Evolutionary conservation across 2,113 vertebrate genomes (phyloP).

Genomic region (Mormyrus lacerda): DNA sequence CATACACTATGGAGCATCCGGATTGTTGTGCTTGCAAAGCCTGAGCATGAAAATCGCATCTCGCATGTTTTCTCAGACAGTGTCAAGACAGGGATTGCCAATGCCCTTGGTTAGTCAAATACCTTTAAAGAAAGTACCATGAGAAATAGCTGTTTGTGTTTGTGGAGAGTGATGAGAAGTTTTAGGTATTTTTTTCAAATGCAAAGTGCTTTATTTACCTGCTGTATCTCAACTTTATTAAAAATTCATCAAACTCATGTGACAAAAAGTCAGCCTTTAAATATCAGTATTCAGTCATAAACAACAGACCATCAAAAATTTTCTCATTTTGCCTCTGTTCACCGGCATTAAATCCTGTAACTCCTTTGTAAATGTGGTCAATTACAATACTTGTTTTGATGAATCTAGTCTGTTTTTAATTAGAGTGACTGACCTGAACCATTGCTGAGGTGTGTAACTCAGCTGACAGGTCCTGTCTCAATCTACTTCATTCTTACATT

Average conservation of each 20-base stretch:
- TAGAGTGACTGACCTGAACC: not conserved
- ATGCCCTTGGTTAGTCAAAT: constrained; percentile 75
- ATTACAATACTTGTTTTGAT: not conserved
- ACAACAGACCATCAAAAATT: not conserved
- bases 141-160: not conserved
- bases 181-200: not conserved
- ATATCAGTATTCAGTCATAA: not conserved
- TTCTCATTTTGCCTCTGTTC: not conserved
- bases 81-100: constrained; percentile 93
- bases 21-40: constrained; percentile 84
- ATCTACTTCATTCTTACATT: not conserved
- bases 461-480: not conserved
- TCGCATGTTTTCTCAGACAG: constrained; percentile 85
- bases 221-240: not conserved
- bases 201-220: not conserved
- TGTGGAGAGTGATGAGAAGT: not conserved
- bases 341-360: not conserved
- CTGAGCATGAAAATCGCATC: constrained; percentile 91
- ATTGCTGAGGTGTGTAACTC: not conserved
- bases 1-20: constrained; percentile 95
- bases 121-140: not conserved
- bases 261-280: not conserved
- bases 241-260: not conserved
- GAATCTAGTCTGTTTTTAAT: not conserved
- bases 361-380: not conserved